Percentiles rank a stretch among this genome's conserved stretches.
Conservation (phyloP, 1,140 invertebrate species). For the Globodera ellingtonae region DNA sequence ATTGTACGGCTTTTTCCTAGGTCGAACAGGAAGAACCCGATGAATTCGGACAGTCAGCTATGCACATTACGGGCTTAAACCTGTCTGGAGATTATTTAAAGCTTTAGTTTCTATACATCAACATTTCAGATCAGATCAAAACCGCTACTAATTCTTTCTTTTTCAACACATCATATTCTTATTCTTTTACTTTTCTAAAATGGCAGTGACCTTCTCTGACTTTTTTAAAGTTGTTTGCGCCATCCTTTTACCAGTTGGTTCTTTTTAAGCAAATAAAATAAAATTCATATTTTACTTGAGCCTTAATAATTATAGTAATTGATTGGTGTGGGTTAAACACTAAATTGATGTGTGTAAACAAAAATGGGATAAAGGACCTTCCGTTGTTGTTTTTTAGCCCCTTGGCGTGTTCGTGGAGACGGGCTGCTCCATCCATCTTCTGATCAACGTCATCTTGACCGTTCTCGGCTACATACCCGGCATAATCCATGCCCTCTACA, state of each 20-base stretch:
- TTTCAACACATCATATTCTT: background rate
- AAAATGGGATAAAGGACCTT: background rate
- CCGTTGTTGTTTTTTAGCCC: constrained; percentile 42
- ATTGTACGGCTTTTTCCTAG: no score
- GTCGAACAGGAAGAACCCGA: no score
- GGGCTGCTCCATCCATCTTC: constrained; percentile 51
- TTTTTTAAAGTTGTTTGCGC: constrained; percentile 34
- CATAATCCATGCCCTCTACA: constrained; percentile 56
- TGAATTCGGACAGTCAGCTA: no score
- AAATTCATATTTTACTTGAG: constrained; percentile 10
- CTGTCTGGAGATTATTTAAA: no score
- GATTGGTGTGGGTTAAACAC: background rate
- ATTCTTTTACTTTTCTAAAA: constrained; percentile 12
- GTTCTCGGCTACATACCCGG: constrained; percentile 54
- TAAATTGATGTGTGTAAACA: background rate
- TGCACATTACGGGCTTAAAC: no score
- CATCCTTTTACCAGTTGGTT: constrained; percentile 36
- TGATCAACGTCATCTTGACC: constrained; percentile 55
- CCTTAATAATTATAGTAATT: background rate
- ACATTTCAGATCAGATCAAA: no score
- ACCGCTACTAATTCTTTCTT: background rate
- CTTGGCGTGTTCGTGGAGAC: constrained; percentile 50
- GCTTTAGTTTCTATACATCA: no score
- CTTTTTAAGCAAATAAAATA: background rate
- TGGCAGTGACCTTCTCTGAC: constrained; percentile 30